Base-by-base conservation (phyloP, 2,888 invertebrate species). In the Troides helena region DNA sequence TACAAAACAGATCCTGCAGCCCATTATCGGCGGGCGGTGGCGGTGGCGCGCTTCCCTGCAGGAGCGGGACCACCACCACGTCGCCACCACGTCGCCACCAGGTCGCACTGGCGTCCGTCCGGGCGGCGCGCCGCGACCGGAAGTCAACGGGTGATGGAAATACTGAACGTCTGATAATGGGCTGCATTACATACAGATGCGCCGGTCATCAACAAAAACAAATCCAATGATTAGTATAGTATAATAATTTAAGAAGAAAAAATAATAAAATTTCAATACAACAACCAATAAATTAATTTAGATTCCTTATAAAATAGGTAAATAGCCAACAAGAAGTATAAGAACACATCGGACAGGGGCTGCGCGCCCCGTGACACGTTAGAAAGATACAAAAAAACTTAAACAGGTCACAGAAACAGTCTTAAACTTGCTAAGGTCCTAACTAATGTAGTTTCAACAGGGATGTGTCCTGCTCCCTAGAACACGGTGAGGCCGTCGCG, bases 351-450 rank as follows among this genome's bases (percentile, higher is more conserved):
- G 88, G 78, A 87, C 87, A 89, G 87, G 87, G 89, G 86, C 72
- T 62, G 57, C 71, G 72, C 76, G 77, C 74, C 81, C 77, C 87
- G 85, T 87, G 89, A 89, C 89, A 85, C 82, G 84, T 86, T 87
- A 88, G 88, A 89, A 86, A 89, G 88, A 89, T 89, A 53, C 17
- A 90, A 90, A 89, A 75, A 90, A 90, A 90, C 88, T 85, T 87
- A 90, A 92, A 93, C 93, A 93, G 93, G 93, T 93, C 93, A 93
- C 93, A 90, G 91, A 91, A 88, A 93, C 93, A 93, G 93, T 93
- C 93, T 93, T 93, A 93, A 86, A 79, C 90, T 90, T 91, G 90
- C 92, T 92, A 92, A 90, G 85, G 83, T 88, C 90, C 90, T 92
- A 92, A 89, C 90, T 92, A 92, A 85, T 85, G 86, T 86, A 89